Percentiles rank a stretch among this genome's conserved stretches.
Evolutionary conservation across 2,113 vertebrate genomes (phyloP).

Genomic region (Axis porcinus): DNA sequence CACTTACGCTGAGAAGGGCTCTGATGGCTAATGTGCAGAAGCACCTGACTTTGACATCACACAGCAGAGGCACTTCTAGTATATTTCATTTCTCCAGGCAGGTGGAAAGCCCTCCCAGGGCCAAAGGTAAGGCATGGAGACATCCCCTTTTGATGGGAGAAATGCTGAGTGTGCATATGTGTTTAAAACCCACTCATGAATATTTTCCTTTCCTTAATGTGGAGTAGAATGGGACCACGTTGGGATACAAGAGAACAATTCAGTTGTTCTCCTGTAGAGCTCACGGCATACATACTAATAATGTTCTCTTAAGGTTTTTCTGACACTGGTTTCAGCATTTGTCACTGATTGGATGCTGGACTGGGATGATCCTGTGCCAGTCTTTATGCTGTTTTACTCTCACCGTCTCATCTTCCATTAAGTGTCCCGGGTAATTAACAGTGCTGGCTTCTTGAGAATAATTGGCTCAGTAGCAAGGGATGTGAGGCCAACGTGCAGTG

Average conservation of each 20-base stretch:
- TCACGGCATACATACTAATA: not conserved
- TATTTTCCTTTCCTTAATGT: not conserved
- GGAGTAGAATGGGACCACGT: fast-evolving
- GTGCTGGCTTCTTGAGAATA: not conserved
- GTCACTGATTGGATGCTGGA: not conserved
- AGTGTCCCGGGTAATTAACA: not conserved
- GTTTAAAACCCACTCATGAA: not conserved
- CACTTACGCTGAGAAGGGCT: not conserved
- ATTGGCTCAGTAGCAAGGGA: not conserved
- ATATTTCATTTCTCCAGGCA: not conserved
- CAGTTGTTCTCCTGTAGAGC: no score
- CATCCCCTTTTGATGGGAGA: not conserved
- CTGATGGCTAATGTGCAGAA: not conserved
- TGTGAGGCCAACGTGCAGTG: fast-evolving
- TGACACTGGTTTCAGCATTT: not conserved
- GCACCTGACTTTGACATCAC: no score
- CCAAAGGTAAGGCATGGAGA: fast-evolving
- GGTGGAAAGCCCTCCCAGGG: no score
- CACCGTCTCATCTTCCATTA: fast-evolving
- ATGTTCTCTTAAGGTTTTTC: not conserved
- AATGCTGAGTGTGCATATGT: fast-evolving
- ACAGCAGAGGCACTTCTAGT: not conserved
- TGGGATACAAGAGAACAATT: not conserved
- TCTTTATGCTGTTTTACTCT: not conserved
- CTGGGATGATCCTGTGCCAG: not conserved